Evolutionary conservation across 2,888 invertebrate species (phyloP), one percentile per base, ranked within the genome.

Genomic region (Erebia palarica): DNA sequence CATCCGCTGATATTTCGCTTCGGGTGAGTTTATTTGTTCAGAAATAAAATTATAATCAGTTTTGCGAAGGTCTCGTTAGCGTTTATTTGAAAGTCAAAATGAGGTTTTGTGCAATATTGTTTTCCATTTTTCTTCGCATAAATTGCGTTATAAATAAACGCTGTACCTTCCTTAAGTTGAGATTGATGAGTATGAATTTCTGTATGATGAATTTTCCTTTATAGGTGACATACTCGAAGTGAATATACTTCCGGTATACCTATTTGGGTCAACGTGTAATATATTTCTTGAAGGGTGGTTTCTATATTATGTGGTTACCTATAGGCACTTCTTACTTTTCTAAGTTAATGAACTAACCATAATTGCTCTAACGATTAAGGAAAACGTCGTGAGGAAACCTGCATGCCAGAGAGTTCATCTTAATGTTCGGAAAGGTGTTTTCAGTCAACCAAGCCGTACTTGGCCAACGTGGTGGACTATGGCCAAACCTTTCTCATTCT

Each of bases 31-130:
- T 66, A 53, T 68, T 66, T 66, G 66, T 63, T 36, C 61, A 55
- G 65, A 68, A 71, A 71, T 68, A 53, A 73, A 73, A 68, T 63
- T 65, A 65, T 65, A 65, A 66, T 64, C 63, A 68, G 65, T 58
- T 73, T 66, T 71, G 21, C 61, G 49, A 65, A 55, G 53, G n/a
- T 47, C 68, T 73, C 59, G 68, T 73, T 65, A 73, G 44, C 53
- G 60, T 68, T 68, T 14, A 70, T 65, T 73, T 71, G 49, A 65
- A 51, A 71, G 61, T 68, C 65, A 68, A 73, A 65, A 55, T 63
- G 60, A 68, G 53, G 18, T 61, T 67, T 65, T 63, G 53, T 61
- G 60, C 44, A 36, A 27, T 53, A 70, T 70, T 63, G 65, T 51
- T 66, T 63, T 66, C 59, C 49, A 18, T 49, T 69, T n/a, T 44